Evolutionary conservation across 2,888 invertebrate genomes (phyloP).

Genomic region (Megalurothrips usitatus): DNA sequence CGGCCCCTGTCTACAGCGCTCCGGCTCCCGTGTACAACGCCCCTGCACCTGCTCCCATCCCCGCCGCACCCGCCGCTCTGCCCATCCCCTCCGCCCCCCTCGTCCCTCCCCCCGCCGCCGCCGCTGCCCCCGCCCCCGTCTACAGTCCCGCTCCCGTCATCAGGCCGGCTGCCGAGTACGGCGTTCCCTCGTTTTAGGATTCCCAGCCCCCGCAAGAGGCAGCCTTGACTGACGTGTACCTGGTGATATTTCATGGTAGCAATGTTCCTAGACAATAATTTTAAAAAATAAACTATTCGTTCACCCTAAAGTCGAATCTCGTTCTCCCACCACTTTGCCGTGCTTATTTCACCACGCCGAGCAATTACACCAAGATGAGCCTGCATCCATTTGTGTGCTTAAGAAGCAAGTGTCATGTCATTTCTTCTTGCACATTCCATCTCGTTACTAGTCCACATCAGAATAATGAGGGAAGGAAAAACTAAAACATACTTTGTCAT

Average conservation of each 20-base stretch:
- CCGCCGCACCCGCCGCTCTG: too few species aligned
- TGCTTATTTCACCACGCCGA: neutral
- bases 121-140: neutral
- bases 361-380: neutral
- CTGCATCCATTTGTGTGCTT: neutral
- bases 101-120: neutral
- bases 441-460: neutral
- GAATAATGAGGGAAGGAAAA: too few species aligned
- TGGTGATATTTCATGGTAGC: neutral
- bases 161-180: neutral
- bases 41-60: neutral
- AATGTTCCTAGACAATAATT: neutral
- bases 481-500: too few species aligned
- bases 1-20: neutral
- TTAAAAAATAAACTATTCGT: neutral
- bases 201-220: neutral
- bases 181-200: neutral
- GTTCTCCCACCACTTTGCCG: neutral
- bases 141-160: neutral
- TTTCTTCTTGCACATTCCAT: neutral
- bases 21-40: neutral
- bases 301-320: neutral
- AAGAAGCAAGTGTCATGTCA: neutral
- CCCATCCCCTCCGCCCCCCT: too few species aligned
- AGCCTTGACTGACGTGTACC: neutral